These are phyloP conservation scores for Aelia acuminata DNA, from an alignment of 2,888 invertebrate genomes.

Conservation along the genomic window DNA sequence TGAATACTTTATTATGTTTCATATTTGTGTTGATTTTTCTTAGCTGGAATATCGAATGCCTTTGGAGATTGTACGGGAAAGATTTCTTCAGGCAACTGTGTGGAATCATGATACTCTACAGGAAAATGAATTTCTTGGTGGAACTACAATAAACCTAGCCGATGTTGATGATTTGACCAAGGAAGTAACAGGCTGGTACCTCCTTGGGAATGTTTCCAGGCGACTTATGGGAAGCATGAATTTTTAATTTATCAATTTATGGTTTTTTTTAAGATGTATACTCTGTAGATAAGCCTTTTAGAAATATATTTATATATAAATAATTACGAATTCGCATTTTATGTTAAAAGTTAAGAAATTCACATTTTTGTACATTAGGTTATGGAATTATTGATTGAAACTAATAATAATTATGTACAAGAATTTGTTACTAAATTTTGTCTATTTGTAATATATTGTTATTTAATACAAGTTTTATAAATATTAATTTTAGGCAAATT, in stretches of 20 bases:
- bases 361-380: neutral
- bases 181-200: constrained; percentile 91
- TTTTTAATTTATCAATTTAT: neutral
- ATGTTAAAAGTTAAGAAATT: neutral
- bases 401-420: neutral
- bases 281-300: constrained; percentile 12
- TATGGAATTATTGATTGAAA: neutral
- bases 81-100: constrained; percentile 90
- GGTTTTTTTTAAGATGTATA: neutral
- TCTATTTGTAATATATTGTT: constrained; percentile 38
- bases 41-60: constrained; percentile 91
- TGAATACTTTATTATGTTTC: constrained; percentile 24
- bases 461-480: constrained; percentile 29
- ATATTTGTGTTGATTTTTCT: constrained; percentile 65
- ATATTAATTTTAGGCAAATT: neutral
- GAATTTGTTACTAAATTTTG: neutral
- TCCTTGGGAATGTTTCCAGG: constrained; percentile 73
- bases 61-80: constrained; percentile 80
- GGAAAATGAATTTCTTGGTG: constrained; percentile 95
- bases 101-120: constrained; percentile 96
- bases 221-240: constrained; percentile 59
- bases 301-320: neutral
- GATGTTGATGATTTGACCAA: constrained; percentile 82
- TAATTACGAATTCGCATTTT: neutral
- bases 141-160: constrained; percentile 84